Percentiles rank a stretch among this genome's conserved stretches.
phyloP scores from a whole-genome alignment of 2,888 invertebrate species.

The Phyllotreta striolata region DNA sequence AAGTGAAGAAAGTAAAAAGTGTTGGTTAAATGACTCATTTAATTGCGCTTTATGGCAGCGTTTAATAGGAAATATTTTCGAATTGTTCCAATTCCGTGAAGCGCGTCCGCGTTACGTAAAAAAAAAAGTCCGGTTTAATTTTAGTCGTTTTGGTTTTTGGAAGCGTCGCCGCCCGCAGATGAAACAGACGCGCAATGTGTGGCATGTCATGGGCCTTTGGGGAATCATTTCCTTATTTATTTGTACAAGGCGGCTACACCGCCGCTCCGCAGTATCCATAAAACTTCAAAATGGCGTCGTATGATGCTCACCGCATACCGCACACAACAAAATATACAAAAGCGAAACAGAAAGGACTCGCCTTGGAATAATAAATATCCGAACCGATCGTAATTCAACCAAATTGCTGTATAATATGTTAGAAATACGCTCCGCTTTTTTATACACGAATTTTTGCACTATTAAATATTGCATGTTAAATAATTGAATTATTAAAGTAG shows the following conservation, averaged over 20 bases:
- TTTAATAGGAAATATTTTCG: too few species aligned
- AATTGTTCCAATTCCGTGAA: too few species aligned
- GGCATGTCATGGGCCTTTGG: constrained; percentile 50
- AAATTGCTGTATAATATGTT: too few species aligned
- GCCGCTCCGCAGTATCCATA: constrained; percentile 55
- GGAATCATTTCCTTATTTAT: constrained; percentile 59
- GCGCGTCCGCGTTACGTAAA: too few species aligned
- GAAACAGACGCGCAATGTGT: constrained; percentile 51
- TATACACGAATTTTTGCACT: too few species aligned
- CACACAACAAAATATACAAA: constrained; percentile 40
- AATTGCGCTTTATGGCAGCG: too few species aligned
- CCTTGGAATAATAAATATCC: constrained; percentile 39
- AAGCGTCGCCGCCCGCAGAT: constrained; percentile 19
- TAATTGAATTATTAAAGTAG: too few species aligned
- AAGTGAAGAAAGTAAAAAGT: too few species aligned
- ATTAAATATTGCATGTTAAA: too few species aligned
- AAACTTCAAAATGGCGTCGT: constrained; percentile 47
- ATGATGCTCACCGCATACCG: constrained; percentile 38
- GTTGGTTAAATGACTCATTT: too few species aligned
- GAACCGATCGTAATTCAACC: background rate
- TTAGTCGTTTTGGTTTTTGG: constrained; percentile 5
- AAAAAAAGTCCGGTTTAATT: too few species aligned
- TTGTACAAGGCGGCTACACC: constrained; percentile 57
- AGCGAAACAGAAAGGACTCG: constrained; percentile 40
- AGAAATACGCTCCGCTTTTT: too few species aligned